Conservation (phyloP, 1,140 invertebrate genomes). For the Scaptomyza pallida region DNA sequence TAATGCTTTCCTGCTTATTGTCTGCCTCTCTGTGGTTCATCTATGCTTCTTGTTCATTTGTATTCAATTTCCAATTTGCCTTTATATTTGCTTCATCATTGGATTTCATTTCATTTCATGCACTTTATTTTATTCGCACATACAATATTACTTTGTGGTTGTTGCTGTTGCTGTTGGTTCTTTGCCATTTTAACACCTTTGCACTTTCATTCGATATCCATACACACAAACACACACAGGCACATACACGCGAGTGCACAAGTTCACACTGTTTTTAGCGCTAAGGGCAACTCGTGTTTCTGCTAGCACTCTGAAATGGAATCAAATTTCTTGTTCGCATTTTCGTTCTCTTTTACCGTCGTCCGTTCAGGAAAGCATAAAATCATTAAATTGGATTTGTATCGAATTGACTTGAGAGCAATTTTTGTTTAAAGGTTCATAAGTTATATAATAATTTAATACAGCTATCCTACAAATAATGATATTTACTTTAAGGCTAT, state of each 20-base stretch:
- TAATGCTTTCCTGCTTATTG: conserved; percentile 17
- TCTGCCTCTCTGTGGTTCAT: conserved; percentile 19
- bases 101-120: conserved; percentile 30
- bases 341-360: conserved; percentile 1
- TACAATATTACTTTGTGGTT: conserved; percentile 18
- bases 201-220: conserved; percentile 25
- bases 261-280: neutral
- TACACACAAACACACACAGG: conserved; percentile 9
- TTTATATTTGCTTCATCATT: conserved; percentile 12
- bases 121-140: conserved; percentile 30
- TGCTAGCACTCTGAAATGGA: conserved; percentile 41
- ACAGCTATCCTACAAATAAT: neutral
- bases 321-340: conserved; percentile 47
- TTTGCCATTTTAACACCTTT: conserved; percentile 57
- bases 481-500: neutral
- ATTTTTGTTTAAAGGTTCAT: conserved; percentile 2
- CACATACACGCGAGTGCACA: neutral
- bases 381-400: conserved; percentile 30
- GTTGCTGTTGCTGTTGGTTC: conserved; percentile 8
- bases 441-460: neutral
- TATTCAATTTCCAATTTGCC: conserved; percentile 43
- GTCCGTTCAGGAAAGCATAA: conserved; percentile 11
- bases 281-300: conserved; percentile 3
- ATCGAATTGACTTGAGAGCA: conserved; percentile 52
- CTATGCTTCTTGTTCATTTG: conserved; percentile 21